Base-by-base conservation (phyloP, 2,113 vertebrate genomes). In the Embiotoca jacksoni region DNA sequence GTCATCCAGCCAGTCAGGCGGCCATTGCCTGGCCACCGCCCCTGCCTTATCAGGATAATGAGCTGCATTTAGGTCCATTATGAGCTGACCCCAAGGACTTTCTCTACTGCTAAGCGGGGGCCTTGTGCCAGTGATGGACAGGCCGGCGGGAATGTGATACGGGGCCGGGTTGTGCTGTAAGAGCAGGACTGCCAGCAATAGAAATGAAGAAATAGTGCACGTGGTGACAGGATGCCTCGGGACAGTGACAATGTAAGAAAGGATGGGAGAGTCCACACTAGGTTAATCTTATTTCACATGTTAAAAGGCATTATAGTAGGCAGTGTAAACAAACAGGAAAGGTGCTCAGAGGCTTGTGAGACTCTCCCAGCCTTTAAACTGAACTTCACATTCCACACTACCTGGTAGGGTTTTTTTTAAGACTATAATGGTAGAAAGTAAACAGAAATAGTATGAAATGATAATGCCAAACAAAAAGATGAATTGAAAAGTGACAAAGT, bases 11-110 rank as follows among this genome's bases (percentile, higher is more conserved):
- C 90, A 82, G 88, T 90, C 89, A 87, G 89, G 72, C 86, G 39
- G 79, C 89, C 85, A 80, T 85, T 82, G 83, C 84, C 67, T 64
- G 47, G 72, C 86, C 88, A 86, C 85, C 81, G 82, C 84, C 90
- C 83, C 78, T 54, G 74, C 85, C 88, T 93, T 93, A 93, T 93
- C 92, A 78, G 92, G 91, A 92, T 93, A 93, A 93, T 92, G 91
- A 92, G 89, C 75, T 68, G 87, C 89, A 92, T 92, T 92, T 91
- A 90, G 87, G 82, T 87, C 86, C 92, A 93, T 91, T 91, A 91
- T 87, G 85, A 90, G 75, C 82, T 86, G 91, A 92, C 89, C 91
- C 88, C 11, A 53, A 92, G 89, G 92, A 92, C 91, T 91, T 92
- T 92, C 89, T 88, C 87, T 65, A 82, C 91, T 83, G 92, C 85